A percentile compares a stretch with the other conserved stretches of the same genome.
Evolutionary conservation across 2,113 vertebrate genomes (phyloP).

Genomic region (Trinectes maculatus): DNA sequence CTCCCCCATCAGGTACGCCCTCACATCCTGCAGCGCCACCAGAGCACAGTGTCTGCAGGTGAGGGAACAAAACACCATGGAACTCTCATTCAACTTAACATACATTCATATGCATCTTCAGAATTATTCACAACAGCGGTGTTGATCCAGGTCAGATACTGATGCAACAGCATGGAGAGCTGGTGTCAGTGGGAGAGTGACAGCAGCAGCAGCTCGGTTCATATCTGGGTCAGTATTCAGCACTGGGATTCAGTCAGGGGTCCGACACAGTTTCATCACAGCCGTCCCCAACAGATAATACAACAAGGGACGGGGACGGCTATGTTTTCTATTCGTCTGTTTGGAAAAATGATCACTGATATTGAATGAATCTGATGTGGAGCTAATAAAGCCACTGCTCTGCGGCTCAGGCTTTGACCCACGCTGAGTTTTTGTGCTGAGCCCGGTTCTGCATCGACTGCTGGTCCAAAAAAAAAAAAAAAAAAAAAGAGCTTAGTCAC

Average conservation of each 20-base stretch:
- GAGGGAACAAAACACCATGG: slow-evolving; percentile 5
- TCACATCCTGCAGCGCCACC: slow-evolving; percentile 92
- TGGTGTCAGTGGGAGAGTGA: slow-evolving; percentile 51
- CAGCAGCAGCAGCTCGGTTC: slow-evolving; percentile 64
- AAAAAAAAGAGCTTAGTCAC: slow-evolving; percentile 63
- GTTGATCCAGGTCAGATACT: slow-evolving; percentile 9
- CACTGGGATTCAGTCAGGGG: slow-evolving; percentile 38
- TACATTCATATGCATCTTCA: neutral
- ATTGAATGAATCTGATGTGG: too few species aligned
- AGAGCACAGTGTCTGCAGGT: slow-evolving; percentile 89
- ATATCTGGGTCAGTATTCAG: slow-evolving; percentile 69
- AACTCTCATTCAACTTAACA: neutral
- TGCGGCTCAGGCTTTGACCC: too few species aligned
- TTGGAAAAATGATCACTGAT: slow-evolving; percentile 2
- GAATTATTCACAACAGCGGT: slow-evolving; percentile 10
- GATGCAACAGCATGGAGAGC: neutral
- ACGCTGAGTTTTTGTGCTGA: too few species aligned
- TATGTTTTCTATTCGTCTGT: neutral
- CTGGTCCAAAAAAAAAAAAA: slow-evolving; percentile 35
- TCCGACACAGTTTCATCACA: slow-evolving; percentile 26
- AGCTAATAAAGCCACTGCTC: too few species aligned
- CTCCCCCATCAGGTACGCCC: slow-evolving; percentile 88
- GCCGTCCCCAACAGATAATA: slow-evolving; percentile 4
- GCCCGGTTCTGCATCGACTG: slow-evolving; percentile 3
- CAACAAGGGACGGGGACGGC: neutral